Percentiles rank a stretch among this genome's conserved stretches.
Evolutionary conservation across 2,113 vertebrate species (phyloP).

Genomic region (Crypturellus undulatus): DNA sequence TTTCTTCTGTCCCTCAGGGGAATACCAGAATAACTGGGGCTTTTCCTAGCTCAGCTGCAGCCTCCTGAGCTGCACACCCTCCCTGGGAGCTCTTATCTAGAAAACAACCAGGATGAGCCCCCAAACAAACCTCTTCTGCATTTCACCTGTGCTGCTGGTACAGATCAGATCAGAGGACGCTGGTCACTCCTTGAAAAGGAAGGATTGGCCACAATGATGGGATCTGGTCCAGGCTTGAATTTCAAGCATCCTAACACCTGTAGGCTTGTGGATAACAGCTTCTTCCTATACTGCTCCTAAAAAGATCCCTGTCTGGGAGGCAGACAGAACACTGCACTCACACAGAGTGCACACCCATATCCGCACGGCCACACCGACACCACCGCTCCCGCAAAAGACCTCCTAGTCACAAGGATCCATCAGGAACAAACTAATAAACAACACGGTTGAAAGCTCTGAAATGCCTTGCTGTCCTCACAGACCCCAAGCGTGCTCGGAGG

Average conservation of each 20-base stretch:
- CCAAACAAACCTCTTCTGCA: neutral
- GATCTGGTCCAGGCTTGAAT: neutral
- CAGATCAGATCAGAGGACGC: neutral
- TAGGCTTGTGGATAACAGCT: neutral
- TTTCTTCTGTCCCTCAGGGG: conserved; percentile 32
- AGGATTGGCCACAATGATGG: neutral
- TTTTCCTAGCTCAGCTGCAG: conserved; percentile 7
- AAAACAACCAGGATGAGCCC: neutral
- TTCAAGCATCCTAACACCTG: neutral
- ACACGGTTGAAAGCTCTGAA: rapidly evolving
- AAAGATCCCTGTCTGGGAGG: neutral
- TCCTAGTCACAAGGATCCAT: neutral
- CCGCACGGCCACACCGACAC: rapidly evolving
- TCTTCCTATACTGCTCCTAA: neutral
- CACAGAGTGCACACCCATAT: rapidly evolving
- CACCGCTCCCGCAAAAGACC: neutral
- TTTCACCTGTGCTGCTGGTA: neutral
- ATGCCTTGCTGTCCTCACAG: neutral
- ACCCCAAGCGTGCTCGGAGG: rapidly evolving
- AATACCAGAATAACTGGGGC: conserved; percentile 46
- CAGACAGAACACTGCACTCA: neutral
- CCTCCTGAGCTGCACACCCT: neutral
- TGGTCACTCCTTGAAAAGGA: neutral
- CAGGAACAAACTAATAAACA: neutral
- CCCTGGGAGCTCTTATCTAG: neutral